Conservation (phyloP, 2,113 vertebrate species). For the Notothenia rossii region DNA sequence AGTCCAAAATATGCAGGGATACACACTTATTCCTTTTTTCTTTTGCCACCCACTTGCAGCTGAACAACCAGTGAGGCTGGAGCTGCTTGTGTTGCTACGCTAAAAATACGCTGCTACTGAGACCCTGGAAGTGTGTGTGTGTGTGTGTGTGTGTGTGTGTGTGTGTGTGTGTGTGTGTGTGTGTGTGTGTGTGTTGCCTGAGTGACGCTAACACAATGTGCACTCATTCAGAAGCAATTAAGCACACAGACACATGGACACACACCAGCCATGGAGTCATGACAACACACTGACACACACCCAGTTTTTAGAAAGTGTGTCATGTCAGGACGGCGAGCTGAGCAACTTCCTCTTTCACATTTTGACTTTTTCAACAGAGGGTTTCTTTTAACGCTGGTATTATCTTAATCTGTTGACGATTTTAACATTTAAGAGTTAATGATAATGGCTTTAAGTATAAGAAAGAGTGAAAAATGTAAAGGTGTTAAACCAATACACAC, state of each 20-base stretch:
- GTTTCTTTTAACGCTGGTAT: not conserved
- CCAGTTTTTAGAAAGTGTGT: slow-evolving; percentile 49
- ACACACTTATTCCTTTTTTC: too few relatives aligned
- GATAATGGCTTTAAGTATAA: too few relatives aligned
- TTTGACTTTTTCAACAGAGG: not conserved
- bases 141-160: slow-evolving; percentile 19
- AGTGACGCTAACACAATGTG: slow-evolving; percentile 38
- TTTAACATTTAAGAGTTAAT: too few relatives aligned
- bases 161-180: slow-evolving; percentile 34
- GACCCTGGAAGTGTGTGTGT: slow-evolving; percentile 10
- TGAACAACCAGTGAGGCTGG: slow-evolving; percentile 50
- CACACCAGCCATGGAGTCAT: slow-evolving; percentile 28
- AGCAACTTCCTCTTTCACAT: not conserved
- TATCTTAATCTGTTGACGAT: too few relatives aligned
- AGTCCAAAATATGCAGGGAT: too few relatives aligned
- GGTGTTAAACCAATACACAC: too few relatives aligned
- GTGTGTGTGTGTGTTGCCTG: slow-evolving; percentile 11
- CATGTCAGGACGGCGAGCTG: slow-evolving; percentile 14
- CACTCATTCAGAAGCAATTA: slow-evolving; percentile 41
- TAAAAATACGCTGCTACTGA: slow-evolving; percentile 66
- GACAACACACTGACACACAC: slow-evolving; percentile 29
- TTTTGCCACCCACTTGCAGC: too few relatives aligned
- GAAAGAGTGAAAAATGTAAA: too few relatives aligned
- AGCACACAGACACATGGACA: slow-evolving; percentile 1
- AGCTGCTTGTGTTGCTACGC: slow-evolving; percentile 73